Evolutionary conservation across 2,797 vertebrate genomes (phyloP), one percentile per base, ranked within the genome.

Genomic region (Sylvia borin): DNA sequence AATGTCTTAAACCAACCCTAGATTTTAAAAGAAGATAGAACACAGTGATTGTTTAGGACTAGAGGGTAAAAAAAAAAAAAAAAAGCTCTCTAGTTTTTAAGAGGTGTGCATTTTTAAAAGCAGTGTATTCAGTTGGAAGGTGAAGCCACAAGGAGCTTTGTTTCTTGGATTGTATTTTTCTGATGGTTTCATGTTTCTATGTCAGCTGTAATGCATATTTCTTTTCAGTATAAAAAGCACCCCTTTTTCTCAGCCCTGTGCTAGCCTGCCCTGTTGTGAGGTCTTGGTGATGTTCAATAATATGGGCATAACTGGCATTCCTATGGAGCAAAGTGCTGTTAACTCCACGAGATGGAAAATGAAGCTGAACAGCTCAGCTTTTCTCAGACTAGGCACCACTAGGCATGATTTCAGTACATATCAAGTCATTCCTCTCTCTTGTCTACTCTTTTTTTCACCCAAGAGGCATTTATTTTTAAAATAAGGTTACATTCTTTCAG

Each of bases 401-500:
- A 83, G 76, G 65, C 88, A 45, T 67, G 16, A 88, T 90, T 92
- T 81, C 90, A 61, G 38, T 90, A 38, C 29, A 7, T 73, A 86
- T 79, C 67, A 70, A 92, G 53, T 70, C n/a, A 43, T 78, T 90
- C 24, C 32, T 20, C 45, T 88, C 42, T 38, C 40, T 58, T 68
- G 51, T 70, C 73, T 88, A 27, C 40, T 83, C 42, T 87, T 58
- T 92, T 92, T 88, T 83, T 88, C 47, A 70, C 85, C 66, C 26
- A 4, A 75, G 80, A 86, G 74, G 36, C 76, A 76, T 92, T 94
- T 95, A 93, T 96, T 95, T 97, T 95, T 71, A 82, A 95, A 95
- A 76, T 73, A 92, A 93, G 90, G 88, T 96, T 96, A 90, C 80
- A 82, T 94, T 94, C 89, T 89, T 95, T 82, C 85, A 77, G 80